These are phyloP conservation scores for Noturus placidus DNA, from an alignment of 2,113 vertebrate genomes.

Conservation along the genomic window DNA sequence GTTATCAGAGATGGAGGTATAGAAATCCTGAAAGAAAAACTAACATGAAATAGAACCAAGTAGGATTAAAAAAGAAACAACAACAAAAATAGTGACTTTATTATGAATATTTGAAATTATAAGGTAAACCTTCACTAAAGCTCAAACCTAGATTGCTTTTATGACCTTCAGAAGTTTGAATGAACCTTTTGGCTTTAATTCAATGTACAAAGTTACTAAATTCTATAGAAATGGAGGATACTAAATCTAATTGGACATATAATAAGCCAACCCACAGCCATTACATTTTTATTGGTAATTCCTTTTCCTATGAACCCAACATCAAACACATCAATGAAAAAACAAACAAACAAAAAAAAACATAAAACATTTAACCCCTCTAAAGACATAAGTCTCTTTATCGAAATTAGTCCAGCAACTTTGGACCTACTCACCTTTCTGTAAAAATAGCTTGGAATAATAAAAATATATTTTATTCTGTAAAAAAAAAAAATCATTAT, in stretches of 20 bases:
- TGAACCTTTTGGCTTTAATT: neutral
- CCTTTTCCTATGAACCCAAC: conserved; percentile 4
- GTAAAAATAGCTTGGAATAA: neutral
- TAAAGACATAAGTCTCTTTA: neutral
- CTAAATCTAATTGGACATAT: conserved; percentile 19
- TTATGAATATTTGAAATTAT: neutral
- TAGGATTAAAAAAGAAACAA: neutral
- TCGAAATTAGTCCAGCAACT: neutral
- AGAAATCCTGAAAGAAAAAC: neutral
- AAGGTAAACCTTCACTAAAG: neutral
- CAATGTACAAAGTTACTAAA: neutral
- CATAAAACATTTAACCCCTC: neutral
- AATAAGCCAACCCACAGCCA: neutral
- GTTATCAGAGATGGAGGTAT: neutral
- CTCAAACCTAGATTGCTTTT: neutral
- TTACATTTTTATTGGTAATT: conserved; percentile 20
- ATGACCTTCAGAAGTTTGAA: neutral
- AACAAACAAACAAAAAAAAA: too few relatives aligned
- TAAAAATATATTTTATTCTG: neutral
- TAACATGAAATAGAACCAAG: neutral
- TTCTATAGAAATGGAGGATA: neutral
- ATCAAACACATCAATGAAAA: too few relatives aligned
- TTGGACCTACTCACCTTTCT: neutral
- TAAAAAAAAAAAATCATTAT: neutral
- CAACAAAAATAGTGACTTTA: neutral